These are phyloP conservation scores for Columbina picui DNA, from an alignment of 2,113 vertebrate genomes.

Conservation along the genomic window DNA sequence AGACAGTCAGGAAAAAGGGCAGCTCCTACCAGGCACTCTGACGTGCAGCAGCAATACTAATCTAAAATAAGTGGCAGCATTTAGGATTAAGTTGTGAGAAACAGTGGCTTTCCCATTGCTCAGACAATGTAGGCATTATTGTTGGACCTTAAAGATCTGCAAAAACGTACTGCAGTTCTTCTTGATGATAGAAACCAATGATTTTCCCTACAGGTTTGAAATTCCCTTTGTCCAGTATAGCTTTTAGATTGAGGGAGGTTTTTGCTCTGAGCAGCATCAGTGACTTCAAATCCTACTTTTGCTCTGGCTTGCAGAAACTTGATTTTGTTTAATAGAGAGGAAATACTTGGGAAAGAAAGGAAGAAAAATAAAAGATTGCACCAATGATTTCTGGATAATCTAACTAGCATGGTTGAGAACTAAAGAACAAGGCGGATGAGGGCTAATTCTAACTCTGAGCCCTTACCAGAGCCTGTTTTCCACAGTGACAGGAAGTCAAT, in stretches of 20 bases:
- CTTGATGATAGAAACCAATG: background rate
- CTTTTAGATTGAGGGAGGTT: background rate
- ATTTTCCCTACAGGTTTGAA: background rate
- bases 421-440: background rate
- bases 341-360: background rate
- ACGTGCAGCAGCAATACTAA: background rate
- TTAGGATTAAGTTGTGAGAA: background rate
- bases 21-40: background rate
- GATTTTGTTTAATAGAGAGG: background rate
- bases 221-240: background rate
- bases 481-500: constrained; percentile 17
- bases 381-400: constrained; percentile 30
- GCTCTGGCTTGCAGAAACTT: background rate
- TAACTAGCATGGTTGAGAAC: background rate
- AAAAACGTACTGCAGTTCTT: background rate
- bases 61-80: accelerated
- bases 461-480: constrained; percentile 27
- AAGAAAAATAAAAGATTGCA: background rate
- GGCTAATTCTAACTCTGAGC: constrained; percentile 8
- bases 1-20: background rate
- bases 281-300: background rate
- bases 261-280: background rate
- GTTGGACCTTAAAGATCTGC: background rate
- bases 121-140: background rate
- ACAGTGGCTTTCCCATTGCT: accelerated